A percentile compares a stretch with the other conserved stretches of the same genome.
Conservation (phyloP, 1,140 invertebrate species). For the Drosophila busckii region DNA sequence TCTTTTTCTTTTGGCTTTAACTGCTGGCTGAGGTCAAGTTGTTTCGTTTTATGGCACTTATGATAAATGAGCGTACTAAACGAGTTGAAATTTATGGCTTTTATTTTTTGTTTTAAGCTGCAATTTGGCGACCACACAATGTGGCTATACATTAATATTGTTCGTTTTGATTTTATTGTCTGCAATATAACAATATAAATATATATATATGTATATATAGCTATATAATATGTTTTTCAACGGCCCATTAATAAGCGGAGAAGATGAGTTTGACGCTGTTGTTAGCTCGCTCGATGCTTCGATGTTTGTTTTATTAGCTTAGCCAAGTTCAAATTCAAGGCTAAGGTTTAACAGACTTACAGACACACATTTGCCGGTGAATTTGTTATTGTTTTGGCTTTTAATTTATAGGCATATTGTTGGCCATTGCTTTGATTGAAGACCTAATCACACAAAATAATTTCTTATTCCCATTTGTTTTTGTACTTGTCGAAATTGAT, state of each 20-base stretch:
- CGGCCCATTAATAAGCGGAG: slow-evolving; percentile 35
- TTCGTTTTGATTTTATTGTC: slow-evolving; percentile 15
- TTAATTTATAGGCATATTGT: slow-evolving; percentile 7
- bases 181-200: slow-evolving; percentile 8
- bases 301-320: slow-evolving; percentile 48
- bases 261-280: slow-evolving; percentile 18
- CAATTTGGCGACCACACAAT: slow-evolving; percentile 17
- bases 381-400: slow-evolving; percentile 20
- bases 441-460: too few species aligned
- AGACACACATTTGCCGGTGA: slow-evolving; percentile 37
- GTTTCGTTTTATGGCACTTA: slow-evolving; percentile 17
- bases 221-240: slow-evolving; percentile 42
- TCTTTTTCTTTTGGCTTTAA: slow-evolving; percentile 9
- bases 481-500: slow-evolving; percentile 11
- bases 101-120: slow-evolving; percentile 33
- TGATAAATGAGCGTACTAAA: slow-evolving; percentile 48
- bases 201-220: too few species aligned
- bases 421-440: slow-evolving; percentile 20
- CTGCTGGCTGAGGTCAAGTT: slow-evolving; percentile 33
- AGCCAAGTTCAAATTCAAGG: slow-evolving; percentile 74
- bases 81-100: slow-evolving; percentile 43
- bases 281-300: slow-evolving; percentile 32
- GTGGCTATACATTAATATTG: slow-evolving; percentile 30
- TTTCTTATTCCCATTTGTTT: slow-evolving; percentile 31
- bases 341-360: slow-evolving; percentile 52